Percentiles rank a stretch among this genome's conserved stretches.
Conservation (phyloP, 2,888 invertebrate species). For the Metallyticus violacea region DNA sequence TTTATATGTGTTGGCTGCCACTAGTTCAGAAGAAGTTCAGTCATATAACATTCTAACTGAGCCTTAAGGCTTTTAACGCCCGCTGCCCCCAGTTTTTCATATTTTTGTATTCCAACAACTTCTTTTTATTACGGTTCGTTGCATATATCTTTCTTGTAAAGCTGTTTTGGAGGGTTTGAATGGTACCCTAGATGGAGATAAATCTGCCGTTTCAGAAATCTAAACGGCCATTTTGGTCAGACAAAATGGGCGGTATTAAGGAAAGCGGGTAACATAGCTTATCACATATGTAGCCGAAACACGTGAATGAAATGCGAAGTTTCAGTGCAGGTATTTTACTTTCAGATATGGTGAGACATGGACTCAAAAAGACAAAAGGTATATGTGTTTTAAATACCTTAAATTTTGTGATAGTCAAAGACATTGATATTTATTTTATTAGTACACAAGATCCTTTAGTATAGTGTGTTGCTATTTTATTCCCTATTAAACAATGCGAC, state of each 20-base stretch:
- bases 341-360: too few relatives aligned
- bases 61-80: background rate
- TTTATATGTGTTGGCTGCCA: background rate
- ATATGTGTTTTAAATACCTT: too few relatives aligned
- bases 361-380: too few relatives aligned
- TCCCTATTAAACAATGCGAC: too few relatives aligned
- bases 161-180: background rate
- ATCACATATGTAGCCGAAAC: background rate
- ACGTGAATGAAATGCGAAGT: background rate
- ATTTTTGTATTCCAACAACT: background rate
- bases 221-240: background rate
- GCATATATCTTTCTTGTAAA: background rate
- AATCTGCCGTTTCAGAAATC: conserved; percentile 8
- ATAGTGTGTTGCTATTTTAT: too few relatives aligned
- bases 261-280: background rate
- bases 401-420: too few relatives aligned
- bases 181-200: conserved; percentile 14
- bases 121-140: background rate
- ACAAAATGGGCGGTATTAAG: background rate
- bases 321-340: too few relatives aligned
- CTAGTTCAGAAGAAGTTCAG: background rate
- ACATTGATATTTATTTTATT: too few relatives aligned
- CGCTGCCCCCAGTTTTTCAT: background rate
- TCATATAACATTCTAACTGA: background rate
- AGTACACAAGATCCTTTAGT: too few relatives aligned